Evolutionary conservation across 2,113 vertebrate genomes (phyloP), one percentile per base, ranked within the genome.

Genomic region (Piaya cayana): DNA sequence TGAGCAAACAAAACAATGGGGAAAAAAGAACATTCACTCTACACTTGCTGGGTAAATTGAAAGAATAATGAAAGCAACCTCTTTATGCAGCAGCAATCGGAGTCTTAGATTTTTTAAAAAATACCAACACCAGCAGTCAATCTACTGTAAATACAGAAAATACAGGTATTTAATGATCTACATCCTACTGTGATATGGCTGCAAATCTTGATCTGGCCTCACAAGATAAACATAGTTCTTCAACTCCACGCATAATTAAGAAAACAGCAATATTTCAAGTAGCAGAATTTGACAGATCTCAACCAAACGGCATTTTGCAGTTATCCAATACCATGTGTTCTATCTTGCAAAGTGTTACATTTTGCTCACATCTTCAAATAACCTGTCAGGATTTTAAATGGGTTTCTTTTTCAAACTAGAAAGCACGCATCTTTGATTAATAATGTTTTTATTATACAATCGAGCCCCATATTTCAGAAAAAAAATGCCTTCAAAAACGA

Each of bases 331-430:
- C 9, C 2, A 2, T 3, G 15, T 26, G 25, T 50, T 60, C 27
- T 1, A 76, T 65, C 64, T 84, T 91, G 18, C 11, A 25, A 84
- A 67, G 34, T 63, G 70, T 23, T 84, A 45, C 3, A 81, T 50
- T 92, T 91, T 75, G 30, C 32, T 90, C 21, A 45, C 45, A 74
- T 70, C n/a, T 88, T 93, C 76, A 80, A 83, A 74, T 74, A 92
- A 76, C 43, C 16, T 82, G 58, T 32, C 71, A 50, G 34, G 27
- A 93, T 80, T 92, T 86, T 42, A 92, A 64, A 91, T 39, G 21
- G 5, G 25, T 62, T 88, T 92, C 27, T 76, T 90, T 71, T 60
- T 71, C 53, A 85, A 86, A 60, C n/a, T 62, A 74, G 50, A 69
- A 58, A 74, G 42, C 11, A 62, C 13, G 10, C 1, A 27, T 34